Conservation (phyloP, 2,113 vertebrate genomes). For the Uropsilus gracilis region DNA sequence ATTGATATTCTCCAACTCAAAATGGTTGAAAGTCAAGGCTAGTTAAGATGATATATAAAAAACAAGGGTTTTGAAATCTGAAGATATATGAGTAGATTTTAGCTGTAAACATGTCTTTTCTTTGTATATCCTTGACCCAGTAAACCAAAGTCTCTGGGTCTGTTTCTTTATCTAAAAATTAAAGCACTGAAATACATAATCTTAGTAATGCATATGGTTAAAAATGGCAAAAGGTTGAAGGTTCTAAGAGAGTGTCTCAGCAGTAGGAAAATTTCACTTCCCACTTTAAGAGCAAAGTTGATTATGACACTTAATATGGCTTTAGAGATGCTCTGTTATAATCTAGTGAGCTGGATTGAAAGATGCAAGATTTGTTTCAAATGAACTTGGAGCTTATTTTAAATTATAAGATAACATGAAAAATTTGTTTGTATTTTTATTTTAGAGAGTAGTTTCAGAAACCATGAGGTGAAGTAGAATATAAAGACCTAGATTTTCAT, state of each 20-base stretch:
- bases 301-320: not conserved
- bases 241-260: not conserved
- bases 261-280: not conserved
- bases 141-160: not conserved
- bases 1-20: not conserved
- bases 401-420: slow-evolving; percentile 6
- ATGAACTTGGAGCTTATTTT: not conserved
- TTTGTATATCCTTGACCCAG: not conserved
- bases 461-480: not conserved
- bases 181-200: not conserved
- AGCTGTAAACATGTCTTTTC: not conserved
- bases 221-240: not conserved
- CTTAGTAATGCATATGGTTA: not conserved
- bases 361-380: not conserved
- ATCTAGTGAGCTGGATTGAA: not conserved
- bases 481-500: slow-evolving; percentile 16
- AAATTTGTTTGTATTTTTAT: not conserved
- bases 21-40: not conserved
- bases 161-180: slow-evolving; percentile 34
- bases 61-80: not conserved
- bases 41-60: not conserved
- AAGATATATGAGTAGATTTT: not conserved
- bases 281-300: not conserved
- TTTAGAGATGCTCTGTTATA: slow-evolving; percentile 1
- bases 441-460: slow-evolving; percentile 35